phyloP scores from a whole-genome alignment of 1,140 invertebrate genomes.

The Capitella teleta region DNA sequence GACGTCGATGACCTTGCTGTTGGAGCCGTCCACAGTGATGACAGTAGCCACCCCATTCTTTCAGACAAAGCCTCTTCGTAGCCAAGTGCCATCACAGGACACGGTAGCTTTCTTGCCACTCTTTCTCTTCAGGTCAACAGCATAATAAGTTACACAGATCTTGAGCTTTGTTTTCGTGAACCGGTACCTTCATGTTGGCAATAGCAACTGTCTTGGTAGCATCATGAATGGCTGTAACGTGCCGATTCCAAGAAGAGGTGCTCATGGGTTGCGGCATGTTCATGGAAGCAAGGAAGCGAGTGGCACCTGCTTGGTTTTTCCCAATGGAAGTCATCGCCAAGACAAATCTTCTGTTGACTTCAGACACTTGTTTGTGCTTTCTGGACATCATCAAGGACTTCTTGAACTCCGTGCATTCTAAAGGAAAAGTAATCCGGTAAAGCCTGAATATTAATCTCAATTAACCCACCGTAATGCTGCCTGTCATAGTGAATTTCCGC shows the following conservation, averaged over 20 bases:
- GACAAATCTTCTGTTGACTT: constrained; percentile 1
- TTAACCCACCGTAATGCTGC: too few species aligned
- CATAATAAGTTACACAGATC: too few species aligned
- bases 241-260: background rate
- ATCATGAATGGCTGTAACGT: background rate
- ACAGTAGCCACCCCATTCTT: constrained; percentile 11
- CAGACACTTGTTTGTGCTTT: too few species aligned
- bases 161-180: too few species aligned
- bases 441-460: too few species aligned
- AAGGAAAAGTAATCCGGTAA: too few species aligned
- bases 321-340: background rate
- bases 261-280: background rate
- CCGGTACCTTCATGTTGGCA: background rate
- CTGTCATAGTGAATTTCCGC: too few species aligned
- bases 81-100: constrained; percentile 2
- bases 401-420: too few species aligned
- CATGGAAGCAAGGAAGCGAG: background rate
- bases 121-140: too few species aligned
- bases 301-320: background rate
- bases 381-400: too few species aligned
- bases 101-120: background rate
- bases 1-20: constrained; percentile 5
- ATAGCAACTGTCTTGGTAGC: background rate
- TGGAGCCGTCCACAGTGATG: constrained; percentile 2
- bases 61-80: constrained; percentile 1